These are phyloP conservation scores for Pachyseris speciosa DNA, from an alignment of 64 coral and sea anemone genomes.

Conservation along the genomic window DNA sequence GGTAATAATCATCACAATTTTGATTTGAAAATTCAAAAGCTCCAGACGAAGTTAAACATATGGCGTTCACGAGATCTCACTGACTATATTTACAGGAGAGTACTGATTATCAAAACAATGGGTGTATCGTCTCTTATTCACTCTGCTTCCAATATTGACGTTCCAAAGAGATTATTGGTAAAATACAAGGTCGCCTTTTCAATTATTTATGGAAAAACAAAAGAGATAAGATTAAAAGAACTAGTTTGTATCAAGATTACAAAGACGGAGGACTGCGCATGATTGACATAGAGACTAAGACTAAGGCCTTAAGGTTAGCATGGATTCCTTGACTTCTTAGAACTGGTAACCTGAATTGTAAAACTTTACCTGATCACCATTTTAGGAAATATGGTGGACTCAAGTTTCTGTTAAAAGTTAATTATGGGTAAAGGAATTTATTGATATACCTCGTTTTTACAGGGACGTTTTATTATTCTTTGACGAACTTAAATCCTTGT, in stretches of 20 bases:
- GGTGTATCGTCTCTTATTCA: no score
- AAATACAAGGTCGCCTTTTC: neutral
- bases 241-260: neutral
- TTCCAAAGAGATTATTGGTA: neutral
- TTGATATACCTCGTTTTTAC: no score
- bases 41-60: neutral
- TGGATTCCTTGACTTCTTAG: neutral
- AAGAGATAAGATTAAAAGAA: neutral
- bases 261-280: neutral
- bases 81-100: neutral
- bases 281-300: neutral
- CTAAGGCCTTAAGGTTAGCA: neutral
- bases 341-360: neutral
- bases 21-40: conserved; percentile 1
- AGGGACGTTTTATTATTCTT: no score
- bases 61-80: neutral
- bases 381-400: no score
- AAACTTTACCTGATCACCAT: neutral
- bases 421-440: neutral
- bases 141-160: neutral
- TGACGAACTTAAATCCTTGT: no score
- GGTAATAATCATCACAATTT: neutral
- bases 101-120: neutral
- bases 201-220: neutral
- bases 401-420: neutral